Evolutionary conservation across 2,113 vertebrate genomes (phyloP), one percentile per base, ranked within the genome.

Genomic region (Tretioscincus oriximinensis): DNA sequence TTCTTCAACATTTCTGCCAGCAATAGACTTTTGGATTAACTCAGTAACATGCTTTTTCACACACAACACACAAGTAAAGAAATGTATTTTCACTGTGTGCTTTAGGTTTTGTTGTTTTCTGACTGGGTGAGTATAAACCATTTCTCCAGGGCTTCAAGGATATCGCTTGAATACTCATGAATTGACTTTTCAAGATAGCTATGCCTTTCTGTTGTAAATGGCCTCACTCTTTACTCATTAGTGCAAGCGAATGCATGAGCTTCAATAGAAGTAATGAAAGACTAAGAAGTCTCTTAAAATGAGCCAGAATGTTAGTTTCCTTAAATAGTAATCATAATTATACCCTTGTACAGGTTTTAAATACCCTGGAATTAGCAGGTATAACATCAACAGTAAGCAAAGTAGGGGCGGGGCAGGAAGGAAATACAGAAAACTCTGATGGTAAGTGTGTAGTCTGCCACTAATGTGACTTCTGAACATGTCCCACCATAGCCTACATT

Each of bases 81-180:
- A 41, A 41, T 41, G 35, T 41, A 41, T 41, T 41, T 41, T 41
- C 5, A 41, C 35, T 41, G 5, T 41, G 35, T 41, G 9, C 16
- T 76, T 26, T 16, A 41, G 28, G 41, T 76, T 49, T 35, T 28
- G 12, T 75, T 29, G 21, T 41, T 22, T n/a, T 64, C 41, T 76
- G 58, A 24, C 18, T 9, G 45, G 8, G 7, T 41, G 45, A 76
- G 41, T n/a, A 80, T 31, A 14, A 16, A 64, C 76, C 1, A 24
- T 81, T 90, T 90, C 35, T 75, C 81, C 72, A 83, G 85, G n/a
- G 18, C 61, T 21, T 71, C 77, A 60, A 84, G 71, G 70, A 58
- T 41, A 47, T 87, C 20, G 58, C 78, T 72, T 84, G n/a, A 65
- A 77, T 82, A 83, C 35, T n/a, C 80, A 28, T 18, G 63, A 86